phyloP scores from a whole-genome alignment of 2,113 vertebrate genomes.

The Phalacrocorax brasilianus region DNA sequence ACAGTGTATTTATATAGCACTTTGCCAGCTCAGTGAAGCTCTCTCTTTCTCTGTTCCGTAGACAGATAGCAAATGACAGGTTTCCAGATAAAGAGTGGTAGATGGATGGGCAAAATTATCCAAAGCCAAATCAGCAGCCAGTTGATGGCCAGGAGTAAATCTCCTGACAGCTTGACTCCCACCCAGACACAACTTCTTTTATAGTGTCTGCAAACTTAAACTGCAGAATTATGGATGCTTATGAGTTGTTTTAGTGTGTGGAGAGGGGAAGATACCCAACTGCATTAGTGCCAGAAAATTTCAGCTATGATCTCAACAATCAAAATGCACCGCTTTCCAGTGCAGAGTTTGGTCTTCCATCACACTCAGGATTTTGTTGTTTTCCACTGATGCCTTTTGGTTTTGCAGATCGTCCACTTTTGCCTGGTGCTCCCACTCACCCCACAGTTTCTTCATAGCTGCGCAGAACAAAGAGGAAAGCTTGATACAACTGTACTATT shows the following conservation, averaged over 20 bases:
- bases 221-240: background rate
- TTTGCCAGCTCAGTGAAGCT: background rate
- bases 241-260: background rate
- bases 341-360: conserved; percentile 59
- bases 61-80: background rate
- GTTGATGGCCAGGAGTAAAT: background rate
- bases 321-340: conserved; percentile 66
- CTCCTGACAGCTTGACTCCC: background rate
- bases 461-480: background rate
- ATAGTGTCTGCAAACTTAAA: background rate
- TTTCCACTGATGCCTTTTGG: conserved; percentile 30
- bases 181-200: background rate
- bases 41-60: background rate
- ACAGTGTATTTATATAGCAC: background rate
- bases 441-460: conserved; percentile 74
- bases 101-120: background rate
- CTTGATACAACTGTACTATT: background rate
- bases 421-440: conserved; percentile 56
- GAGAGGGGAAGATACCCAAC: background rate
- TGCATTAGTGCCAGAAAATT: conserved; percentile 69
- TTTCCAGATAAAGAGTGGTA: background rate
- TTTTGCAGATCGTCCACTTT: conserved; percentile 64
- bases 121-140: background rate
- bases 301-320: conserved; percentile 53
- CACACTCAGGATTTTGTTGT: conserved; percentile 48